Conservation (phyloP, 2,797 vertebrate genomes). For the Phataginus tricuspis region DNA sequence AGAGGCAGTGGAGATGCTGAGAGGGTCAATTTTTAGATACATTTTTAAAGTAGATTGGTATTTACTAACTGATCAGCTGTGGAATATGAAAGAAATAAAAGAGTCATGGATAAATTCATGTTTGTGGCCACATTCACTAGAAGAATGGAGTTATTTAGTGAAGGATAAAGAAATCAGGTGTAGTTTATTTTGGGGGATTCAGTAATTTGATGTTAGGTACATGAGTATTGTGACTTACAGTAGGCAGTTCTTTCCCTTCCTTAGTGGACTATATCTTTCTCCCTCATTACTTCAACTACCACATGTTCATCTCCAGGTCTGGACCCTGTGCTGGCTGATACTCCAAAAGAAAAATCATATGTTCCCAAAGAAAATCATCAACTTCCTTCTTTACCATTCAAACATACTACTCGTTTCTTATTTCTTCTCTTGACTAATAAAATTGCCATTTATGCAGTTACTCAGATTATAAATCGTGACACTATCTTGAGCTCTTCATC, state of each 20-base stretch:
- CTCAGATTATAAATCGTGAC: background rate
- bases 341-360: background rate
- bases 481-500: background rate
- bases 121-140: background rate
- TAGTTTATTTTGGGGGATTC: background rate
- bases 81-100: background rate
- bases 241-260: background rate
- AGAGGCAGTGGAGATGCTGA: background rate
- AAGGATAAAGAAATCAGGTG: background rate
- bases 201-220: background rate
- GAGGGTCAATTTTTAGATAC: background rate
- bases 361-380: background rate
- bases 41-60: background rate
- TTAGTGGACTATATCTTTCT: background rate
- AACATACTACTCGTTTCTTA: background rate
- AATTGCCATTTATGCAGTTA: background rate
- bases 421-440: background rate
- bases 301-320: background rate
- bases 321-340: background rate
- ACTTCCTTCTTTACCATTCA: background rate
- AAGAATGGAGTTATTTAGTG: background rate
- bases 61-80: background rate
- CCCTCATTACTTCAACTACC: background rate
- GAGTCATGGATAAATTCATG: background rate
- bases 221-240: background rate